Percentiles rank a stretch among this genome's conserved stretches.
Evolutionary conservation across 2,797 vertebrate species (phyloP).

Genomic region (Sorex maritimensis): DNA sequence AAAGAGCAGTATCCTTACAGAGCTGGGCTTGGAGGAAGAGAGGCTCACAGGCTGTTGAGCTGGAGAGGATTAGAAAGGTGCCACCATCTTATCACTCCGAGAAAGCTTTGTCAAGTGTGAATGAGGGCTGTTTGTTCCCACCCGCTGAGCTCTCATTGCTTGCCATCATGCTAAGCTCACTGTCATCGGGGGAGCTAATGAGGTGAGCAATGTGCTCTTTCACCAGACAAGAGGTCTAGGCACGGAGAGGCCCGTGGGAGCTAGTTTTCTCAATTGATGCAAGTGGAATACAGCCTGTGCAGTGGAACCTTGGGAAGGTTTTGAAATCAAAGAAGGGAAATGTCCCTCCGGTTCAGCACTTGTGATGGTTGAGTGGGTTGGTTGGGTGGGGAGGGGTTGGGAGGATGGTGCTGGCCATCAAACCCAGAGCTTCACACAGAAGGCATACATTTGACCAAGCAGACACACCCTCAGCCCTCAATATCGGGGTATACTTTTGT

Average conservation of each 20-base stretch:
- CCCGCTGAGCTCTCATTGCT: constrained; percentile 40
- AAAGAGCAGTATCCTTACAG: neutral
- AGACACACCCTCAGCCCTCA: too few species aligned
- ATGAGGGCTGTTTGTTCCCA: constrained; percentile 18
- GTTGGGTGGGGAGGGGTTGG: too few species aligned
- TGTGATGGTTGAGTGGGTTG: too few species aligned
- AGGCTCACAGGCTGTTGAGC: neutral
- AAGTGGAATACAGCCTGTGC: constrained; percentile 48
- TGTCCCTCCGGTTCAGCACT: constrained; percentile 31
- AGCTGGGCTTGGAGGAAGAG: neutral
- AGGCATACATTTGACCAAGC: too few species aligned
- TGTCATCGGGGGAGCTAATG: constrained; percentile 65
- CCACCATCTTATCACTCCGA: constrained; percentile 62
- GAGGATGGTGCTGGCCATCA: too few species aligned
- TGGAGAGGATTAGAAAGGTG: neutral
- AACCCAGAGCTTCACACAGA: too few species aligned
- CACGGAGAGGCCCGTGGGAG: neutral
- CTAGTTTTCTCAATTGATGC: constrained; percentile 47
- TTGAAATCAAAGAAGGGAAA: neutral
- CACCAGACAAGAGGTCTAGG: neutral
- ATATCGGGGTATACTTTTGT: too few species aligned
- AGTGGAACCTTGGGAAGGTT: neutral
- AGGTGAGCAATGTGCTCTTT: neutral
- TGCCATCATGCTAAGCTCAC: neutral
- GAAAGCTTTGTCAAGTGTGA: constrained; percentile 63